These are phyloP conservation scores for Agonopterix heracliana DNA, from an alignment of 2,888 invertebrate species.

Conservation along the genomic window DNA sequence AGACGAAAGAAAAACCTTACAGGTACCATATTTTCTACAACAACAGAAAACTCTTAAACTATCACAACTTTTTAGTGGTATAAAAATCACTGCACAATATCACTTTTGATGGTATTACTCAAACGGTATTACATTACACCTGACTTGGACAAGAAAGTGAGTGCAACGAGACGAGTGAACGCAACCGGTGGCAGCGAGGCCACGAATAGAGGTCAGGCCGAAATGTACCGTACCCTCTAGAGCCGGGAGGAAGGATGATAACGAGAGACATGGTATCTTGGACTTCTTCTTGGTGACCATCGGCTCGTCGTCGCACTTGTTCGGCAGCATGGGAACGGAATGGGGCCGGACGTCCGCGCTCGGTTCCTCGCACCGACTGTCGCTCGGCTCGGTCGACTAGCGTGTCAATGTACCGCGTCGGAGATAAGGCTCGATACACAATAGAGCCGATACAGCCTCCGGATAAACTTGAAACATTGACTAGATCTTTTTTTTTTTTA, in stretches of 20 bases:
- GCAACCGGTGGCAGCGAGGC: slow-evolving; percentile 67
- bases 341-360: slow-evolving; percentile 58
- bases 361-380: slow-evolving; percentile 56
- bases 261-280: slow-evolving; percentile 69
- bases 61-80: slow-evolving; percentile 2
- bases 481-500: slow-evolving; percentile 2
- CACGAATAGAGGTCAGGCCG: slow-evolving; percentile 58
- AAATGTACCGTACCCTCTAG: slow-evolving; percentile 62
- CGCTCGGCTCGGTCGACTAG: slow-evolving; percentile 45
- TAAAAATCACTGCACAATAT: slow-evolving; percentile 37
- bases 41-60: slow-evolving; percentile 1
- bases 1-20: too few relatives aligned
- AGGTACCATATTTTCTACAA: too few relatives aligned
- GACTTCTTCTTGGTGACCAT: slow-evolving; percentile 72
- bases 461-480: neutral
- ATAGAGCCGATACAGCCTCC: neutral
- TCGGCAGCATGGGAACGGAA: slow-evolving; percentile 58
- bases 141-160: slow-evolving; percentile 72
- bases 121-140: slow-evolving; percentile 61
- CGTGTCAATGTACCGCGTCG: slow-evolving; percentile 60
- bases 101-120: slow-evolving; percentile 46
- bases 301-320: slow-evolving; percentile 57
- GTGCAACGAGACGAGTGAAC: slow-evolving; percentile 65
- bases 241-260: slow-evolving; percentile 66
- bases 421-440: slow-evolving; percentile 18